Percentiles rank a stretch among this genome's conserved stretches.
Evolutionary conservation across 2,888 invertebrate species (phyloP).

Genomic region (Torymus auratus): DNA sequence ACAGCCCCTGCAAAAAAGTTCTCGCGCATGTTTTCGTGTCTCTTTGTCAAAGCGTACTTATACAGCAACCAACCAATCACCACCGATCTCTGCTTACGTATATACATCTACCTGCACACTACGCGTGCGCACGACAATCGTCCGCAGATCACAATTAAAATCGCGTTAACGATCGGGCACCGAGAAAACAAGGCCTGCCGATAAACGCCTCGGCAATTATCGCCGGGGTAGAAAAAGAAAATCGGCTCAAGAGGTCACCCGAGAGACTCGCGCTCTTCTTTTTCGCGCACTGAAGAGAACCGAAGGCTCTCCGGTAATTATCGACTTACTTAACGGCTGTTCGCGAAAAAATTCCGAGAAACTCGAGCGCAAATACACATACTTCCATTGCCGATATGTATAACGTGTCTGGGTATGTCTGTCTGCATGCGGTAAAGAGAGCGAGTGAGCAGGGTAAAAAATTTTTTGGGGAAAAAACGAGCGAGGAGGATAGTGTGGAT

Average conservation of each 20-base stretch:
- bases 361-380: not conserved
- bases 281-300: conserved; percentile 33
- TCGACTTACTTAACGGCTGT: conserved; percentile 56
- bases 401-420: no score
- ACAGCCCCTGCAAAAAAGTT: not conserved
- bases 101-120: no score
- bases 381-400: not conserved
- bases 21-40: no score
- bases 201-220: conserved; percentile 50
- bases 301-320: conserved; percentile 40
- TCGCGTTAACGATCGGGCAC: conserved; percentile 33
- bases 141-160: conserved; percentile 34
- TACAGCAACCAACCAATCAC: no score
- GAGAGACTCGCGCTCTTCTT: conserved; percentile 26
- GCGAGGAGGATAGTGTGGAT: no score
- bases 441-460: no score
- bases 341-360: conserved; percentile 54
- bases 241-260: conserved; percentile 46
- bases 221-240: conserved; percentile 48
- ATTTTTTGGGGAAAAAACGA: no score
- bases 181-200: conserved; percentile 21
- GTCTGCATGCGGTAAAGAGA: no score
- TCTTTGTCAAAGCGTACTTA: no score
- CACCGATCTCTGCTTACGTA: no score
- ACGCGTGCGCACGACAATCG: no score